Conservation (phyloP, 2,888 invertebrate genomes). For the Cistogaster globosa region DNA sequence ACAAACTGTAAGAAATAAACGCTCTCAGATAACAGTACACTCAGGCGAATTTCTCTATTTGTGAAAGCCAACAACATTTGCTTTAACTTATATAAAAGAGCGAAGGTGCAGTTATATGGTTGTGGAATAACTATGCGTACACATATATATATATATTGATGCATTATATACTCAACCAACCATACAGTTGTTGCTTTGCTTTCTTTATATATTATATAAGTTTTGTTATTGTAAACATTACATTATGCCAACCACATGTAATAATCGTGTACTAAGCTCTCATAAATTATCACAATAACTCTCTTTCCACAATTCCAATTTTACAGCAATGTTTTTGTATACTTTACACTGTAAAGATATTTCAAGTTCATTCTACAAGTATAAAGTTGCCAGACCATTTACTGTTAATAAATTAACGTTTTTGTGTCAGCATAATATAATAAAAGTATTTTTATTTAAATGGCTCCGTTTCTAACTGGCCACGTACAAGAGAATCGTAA, state of each 20-base stretch:
- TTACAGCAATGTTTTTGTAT: no score
- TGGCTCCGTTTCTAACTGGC: no score
- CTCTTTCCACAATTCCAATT: neutral
- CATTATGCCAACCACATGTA: slow-evolving; percentile 55
- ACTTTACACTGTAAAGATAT: neutral
- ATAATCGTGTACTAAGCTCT: slow-evolving; percentile 2
- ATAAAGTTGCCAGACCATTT: no score
- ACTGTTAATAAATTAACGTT: no score
- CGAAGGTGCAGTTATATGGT: slow-evolving; percentile 30
- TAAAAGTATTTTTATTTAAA: no score
- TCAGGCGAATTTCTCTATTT: slow-evolving; percentile 58
- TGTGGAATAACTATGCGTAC: neutral
- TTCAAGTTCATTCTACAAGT: slow-evolving; percentile 50
- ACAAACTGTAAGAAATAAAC: slow-evolving; percentile 62
- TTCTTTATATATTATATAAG: neutral
- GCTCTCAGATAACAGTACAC: slow-evolving; percentile 44
- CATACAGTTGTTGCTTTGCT: slow-evolving; percentile 29
- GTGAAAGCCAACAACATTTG: slow-evolving; percentile 7
- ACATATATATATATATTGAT: neutral
- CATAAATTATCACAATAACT: neutral
- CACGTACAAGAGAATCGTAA: no score
- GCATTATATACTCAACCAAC: slow-evolving; percentile 26
- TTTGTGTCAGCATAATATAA: no score
- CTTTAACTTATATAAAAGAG: slow-evolving; percentile 34
- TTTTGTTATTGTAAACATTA: slow-evolving; percentile 48